A percentile compares a stretch with the other conserved stretches of the same genome.
Evolutionary conservation across 2,888 invertebrate genomes (phyloP).

Genomic region (Drosophila fungiperda): DNA sequence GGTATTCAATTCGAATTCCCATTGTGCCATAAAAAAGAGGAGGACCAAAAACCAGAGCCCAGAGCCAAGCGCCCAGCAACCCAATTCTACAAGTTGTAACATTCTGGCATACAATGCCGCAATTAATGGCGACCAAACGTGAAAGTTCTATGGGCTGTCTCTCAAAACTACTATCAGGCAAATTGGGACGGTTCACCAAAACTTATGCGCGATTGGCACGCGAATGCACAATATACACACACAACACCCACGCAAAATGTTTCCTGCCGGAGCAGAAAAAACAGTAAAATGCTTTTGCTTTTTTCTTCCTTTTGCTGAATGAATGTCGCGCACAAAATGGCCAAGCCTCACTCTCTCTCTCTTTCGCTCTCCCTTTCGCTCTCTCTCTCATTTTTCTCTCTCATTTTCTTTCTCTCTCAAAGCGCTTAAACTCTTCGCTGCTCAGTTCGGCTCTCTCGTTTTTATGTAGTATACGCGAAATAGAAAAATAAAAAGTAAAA

Average conservation of each 20-base stretch:
- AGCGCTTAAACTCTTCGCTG: constrained; percentile 21
- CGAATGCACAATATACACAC: constrained; percentile 42
- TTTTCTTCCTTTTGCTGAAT: constrained; percentile 60
- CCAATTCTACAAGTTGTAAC: constrained; percentile 1
- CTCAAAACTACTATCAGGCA: constrained; percentile 51
- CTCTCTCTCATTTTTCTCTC: neutral
- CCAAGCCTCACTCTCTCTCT: constrained; percentile 28
- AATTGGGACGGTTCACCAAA: constrained; percentile 43
- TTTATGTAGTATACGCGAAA: constrained; percentile 26
- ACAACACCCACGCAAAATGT: constrained; percentile 53
- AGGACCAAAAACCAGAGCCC: constrained; percentile 1
- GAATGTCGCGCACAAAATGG: constrained; percentile 63
- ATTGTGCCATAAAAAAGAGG: constrained; percentile 21
- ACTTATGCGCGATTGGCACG: constrained; percentile 70
- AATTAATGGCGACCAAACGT: constrained; percentile 56
- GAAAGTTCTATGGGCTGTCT: constrained; percentile 58
- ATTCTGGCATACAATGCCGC: constrained; percentile 36
- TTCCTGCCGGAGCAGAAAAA: constrained; percentile 46
- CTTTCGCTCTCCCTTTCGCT: neutral
- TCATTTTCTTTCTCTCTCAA: neutral
- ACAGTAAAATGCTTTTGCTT: constrained; percentile 47
- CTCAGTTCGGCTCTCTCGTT: constrained; percentile 18
- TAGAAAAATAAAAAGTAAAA: constrained; percentile 19
- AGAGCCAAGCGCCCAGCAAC: neutral
- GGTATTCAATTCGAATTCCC: constrained; percentile 33